These are phyloP conservation scores for Caenorhabditis auriculariae DNA, from an alignment of 2,888 invertebrate species.

Conservation along the genomic window DNA sequence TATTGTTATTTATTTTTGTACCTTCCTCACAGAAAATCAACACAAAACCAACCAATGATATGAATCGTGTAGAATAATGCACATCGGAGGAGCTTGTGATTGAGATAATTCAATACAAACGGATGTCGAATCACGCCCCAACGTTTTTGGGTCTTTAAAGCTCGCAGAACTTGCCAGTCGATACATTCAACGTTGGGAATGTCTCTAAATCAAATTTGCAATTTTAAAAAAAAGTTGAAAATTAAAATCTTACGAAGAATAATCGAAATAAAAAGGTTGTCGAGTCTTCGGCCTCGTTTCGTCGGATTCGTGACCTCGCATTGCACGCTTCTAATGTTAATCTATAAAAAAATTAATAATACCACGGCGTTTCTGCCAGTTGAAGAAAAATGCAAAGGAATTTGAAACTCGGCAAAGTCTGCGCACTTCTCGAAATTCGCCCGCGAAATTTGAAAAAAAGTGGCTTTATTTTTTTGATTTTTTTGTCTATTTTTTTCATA, in stretches of 20 bases:
- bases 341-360: too few species aligned
- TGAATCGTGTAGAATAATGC: slow-evolving; percentile 50
- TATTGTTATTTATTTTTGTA: neutral
- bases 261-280: slow-evolving; percentile 22
- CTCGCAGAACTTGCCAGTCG: slow-evolving; percentile 6
- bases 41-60: slow-evolving; percentile 19
- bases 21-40: neutral
- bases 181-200: slow-evolving; percentile 1
- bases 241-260: slow-evolving; percentile 7
- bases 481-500: too few species aligned
- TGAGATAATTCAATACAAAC: slow-evolving; percentile 53
- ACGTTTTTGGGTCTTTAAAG: slow-evolving; percentile 27
- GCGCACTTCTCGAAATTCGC: too few species aligned
- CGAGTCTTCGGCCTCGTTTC: slow-evolving; percentile 18
- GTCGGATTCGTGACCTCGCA: slow-evolving; percentile 11
- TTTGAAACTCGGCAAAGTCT: too few species aligned
- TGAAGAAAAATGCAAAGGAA: too few species aligned
- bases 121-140: slow-evolving; percentile 61
- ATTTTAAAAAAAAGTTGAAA: neutral
- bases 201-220: neutral
- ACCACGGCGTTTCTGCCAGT: too few species aligned
- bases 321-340: slow-evolving; percentile 20
- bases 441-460: too few species aligned
- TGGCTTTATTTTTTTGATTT: too few species aligned
- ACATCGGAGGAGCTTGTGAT: slow-evolving; percentile 47